A percentile compares a stretch with the other conserved stretches of the same genome.
Conservation (phyloP, 1,140 invertebrate genomes). For the Calephelis virginiensis region DNA sequence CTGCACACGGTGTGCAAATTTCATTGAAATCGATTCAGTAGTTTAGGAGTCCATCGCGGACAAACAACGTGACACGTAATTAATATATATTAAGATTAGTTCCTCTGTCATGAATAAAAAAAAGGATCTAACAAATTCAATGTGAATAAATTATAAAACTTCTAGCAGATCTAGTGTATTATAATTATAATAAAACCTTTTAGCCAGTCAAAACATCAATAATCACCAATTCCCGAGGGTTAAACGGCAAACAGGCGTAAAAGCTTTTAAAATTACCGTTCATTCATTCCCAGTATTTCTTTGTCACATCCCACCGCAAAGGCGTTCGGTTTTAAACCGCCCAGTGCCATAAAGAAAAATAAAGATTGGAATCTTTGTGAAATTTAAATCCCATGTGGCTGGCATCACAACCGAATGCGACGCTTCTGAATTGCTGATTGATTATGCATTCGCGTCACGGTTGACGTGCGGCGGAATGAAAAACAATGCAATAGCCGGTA, state of each 20-base stretch:
- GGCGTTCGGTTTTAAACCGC: conserved; percentile 50
- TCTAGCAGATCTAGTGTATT: background rate
- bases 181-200: conserved; percentile 42
- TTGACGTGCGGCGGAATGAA: conserved; percentile 47
- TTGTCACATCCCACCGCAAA: conserved; percentile 56
- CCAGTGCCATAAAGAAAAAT: conserved; percentile 54
- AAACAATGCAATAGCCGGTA: conserved; percentile 44
- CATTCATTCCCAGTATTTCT: conserved; percentile 66
- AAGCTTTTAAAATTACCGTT: conserved; percentile 73
- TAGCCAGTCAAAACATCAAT: conserved; percentile 70
- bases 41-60: too few relatives aligned
- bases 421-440: conserved; percentile 70
- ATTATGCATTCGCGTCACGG: conserved; percentile 71
- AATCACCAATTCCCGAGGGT: conserved; percentile 55
- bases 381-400: conserved; percentile 59
- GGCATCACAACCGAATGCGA: conserved; percentile 36
- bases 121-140: too few relatives aligned
- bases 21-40: too few relatives aligned
- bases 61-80: too few relatives aligned
- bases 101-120: too few relatives aligned
- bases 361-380: conserved; percentile 69
- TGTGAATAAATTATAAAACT: background rate
- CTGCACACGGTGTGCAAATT: too few relatives aligned
- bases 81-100: too few relatives aligned
- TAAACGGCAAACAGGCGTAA: conserved; percentile 51